phyloP scores from a whole-genome alignment of 1,140 invertebrate genomes.

The Bathynomus jamesi region DNA sequence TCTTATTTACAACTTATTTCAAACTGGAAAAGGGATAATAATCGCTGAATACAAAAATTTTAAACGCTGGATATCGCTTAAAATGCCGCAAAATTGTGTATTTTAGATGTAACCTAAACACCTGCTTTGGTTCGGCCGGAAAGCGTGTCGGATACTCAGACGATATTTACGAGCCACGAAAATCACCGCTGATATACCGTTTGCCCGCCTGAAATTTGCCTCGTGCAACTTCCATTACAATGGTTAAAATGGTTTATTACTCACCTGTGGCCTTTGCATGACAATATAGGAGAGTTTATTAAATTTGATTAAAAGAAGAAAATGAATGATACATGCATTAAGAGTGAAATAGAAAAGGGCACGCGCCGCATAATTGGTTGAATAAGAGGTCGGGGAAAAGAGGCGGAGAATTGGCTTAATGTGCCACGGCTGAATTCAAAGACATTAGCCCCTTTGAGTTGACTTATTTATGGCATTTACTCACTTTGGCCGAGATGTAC shows the following conservation, averaged over 20 bases:
- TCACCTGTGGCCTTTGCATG: not conserved
- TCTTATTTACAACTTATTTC: too few relatives aligned
- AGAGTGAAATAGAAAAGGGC: not conserved
- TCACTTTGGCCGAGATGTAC: constrained; percentile 67
- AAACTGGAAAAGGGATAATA: too few relatives aligned
- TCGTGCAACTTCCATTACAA: not conserved
- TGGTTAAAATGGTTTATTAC: not conserved
- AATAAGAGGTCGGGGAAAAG: not conserved
- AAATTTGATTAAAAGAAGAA: not conserved
- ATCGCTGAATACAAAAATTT: too few relatives aligned
- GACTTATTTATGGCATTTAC: not conserved
- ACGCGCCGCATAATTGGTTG: not conserved
- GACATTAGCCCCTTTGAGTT: not conserved
- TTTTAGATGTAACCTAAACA: too few relatives aligned
- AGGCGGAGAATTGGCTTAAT: not conserved
- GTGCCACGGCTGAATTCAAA: not conserved
- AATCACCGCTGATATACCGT: not conserved
- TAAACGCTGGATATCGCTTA: too few relatives aligned
- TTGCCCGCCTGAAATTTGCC: not conserved
- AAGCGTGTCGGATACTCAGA: too few relatives aligned
- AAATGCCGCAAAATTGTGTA: too few relatives aligned
- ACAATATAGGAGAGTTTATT: not conserved
- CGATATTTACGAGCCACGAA: not conserved
- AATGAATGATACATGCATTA: not conserved
- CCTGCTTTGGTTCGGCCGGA: too few relatives aligned